phyloP scores from a whole-genome alignment of 2,797 vertebrate genomes.

The Girardinus metallicus region DNA sequence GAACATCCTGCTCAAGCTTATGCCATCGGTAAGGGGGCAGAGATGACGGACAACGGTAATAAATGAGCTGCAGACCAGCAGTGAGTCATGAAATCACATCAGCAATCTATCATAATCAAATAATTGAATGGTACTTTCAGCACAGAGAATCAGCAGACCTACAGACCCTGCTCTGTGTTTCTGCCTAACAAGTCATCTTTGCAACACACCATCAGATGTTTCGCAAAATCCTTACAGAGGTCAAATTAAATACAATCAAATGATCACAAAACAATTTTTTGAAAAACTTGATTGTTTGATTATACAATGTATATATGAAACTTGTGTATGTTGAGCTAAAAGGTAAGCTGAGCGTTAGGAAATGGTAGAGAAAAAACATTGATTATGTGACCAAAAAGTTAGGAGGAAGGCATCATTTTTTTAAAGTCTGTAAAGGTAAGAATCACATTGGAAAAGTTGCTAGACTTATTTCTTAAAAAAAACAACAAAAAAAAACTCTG shows the following conservation, averaged over 20 bases:
- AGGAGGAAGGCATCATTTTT: too few species aligned
- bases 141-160: constrained; percentile 35
- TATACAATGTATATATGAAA: too few species aligned
- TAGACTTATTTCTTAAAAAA: too few species aligned
- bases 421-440: too few species aligned
- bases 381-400: too few species aligned
- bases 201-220: background rate
- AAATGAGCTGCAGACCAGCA: constrained; percentile 73
- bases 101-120: constrained; percentile 76
- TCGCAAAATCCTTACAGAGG: background rate
- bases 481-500: too few species aligned
- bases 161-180: constrained; percentile 42
- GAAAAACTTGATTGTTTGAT: too few species aligned
- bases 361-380: too few species aligned
- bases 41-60: constrained; percentile 69
- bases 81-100: constrained; percentile 76
- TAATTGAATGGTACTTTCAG: constrained; percentile 70
- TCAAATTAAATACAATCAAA: background rate
- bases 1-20: constrained; percentile 36
- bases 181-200: constrained; percentile 13
- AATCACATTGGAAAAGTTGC: too few species aligned
- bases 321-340: too few species aligned
- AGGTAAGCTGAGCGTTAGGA: too few species aligned
- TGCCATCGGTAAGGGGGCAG: constrained; percentile 29
- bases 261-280: background rate